phyloP scores from a whole-genome alignment of 2,888 invertebrate genomes.

The Melipona bicolor region DNA sequence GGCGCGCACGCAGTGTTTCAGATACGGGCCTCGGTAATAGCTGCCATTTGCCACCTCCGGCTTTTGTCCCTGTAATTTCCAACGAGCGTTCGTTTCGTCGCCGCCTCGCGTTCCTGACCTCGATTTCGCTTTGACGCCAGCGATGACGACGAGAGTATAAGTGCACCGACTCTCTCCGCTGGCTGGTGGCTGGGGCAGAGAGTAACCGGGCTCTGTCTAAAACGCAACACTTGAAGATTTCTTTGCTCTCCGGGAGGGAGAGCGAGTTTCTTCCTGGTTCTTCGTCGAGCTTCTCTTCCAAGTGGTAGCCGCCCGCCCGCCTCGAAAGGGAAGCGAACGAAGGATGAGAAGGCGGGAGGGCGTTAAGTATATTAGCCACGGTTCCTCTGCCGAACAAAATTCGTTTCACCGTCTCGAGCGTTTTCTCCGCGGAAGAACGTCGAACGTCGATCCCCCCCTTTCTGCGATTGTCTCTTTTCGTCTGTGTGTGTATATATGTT shows the following conservation, averaged over 20 bases:
- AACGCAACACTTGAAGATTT: conserved; percentile 65
- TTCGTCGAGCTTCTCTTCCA: conserved; percentile 28
- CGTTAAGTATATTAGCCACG: conserved; percentile 39
- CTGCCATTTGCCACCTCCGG: conserved; percentile 4
- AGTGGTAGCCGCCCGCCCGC: conserved; percentile 37
- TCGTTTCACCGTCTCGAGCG: conserved; percentile 6
- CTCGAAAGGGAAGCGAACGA: conserved; percentile 23
- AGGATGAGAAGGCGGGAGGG: conserved; percentile 17
- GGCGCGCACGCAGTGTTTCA: conserved; percentile 1
- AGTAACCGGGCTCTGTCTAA: conserved; percentile 57
- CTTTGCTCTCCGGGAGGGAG: conserved; percentile 35
- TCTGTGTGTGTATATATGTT: background rate
- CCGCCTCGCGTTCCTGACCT: conserved; percentile 57
- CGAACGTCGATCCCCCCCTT: background rate
- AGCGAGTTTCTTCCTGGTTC: background rate
- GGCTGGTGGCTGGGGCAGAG: conserved; percentile 8
- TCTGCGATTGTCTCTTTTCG: background rate
- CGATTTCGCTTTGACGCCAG: conserved; percentile 65
- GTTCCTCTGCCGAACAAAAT: conserved; percentile 4
- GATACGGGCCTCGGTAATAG: conserved; percentile 10
- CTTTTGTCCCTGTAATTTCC: conserved; percentile 44
- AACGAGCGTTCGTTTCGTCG: conserved; percentile 37
- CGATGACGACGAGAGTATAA: background rate
- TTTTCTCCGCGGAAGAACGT: conserved; percentile 1
- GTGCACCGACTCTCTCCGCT: conserved; percentile 46